A percentile compares a stretch with the other conserved stretches of the same genome.
These are phyloP conservation scores for Cryptocephalus primarius DNA, from an alignment of 2,888 invertebrate genomes.

Conservation along the genomic window DNA sequence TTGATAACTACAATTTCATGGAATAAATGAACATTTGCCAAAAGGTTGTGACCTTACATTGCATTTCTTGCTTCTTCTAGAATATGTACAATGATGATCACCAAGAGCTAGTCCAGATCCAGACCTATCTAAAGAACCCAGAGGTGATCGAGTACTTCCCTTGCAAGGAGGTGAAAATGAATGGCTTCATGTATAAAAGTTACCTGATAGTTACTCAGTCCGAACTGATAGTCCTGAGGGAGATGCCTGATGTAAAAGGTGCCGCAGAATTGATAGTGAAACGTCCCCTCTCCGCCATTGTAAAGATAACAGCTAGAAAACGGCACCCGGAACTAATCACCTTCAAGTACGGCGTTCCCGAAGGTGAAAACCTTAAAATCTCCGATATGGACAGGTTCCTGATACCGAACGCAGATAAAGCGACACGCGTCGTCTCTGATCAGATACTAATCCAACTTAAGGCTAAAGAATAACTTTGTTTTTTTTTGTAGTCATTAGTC, in stretches of 20 bases:
- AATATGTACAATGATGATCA: conserved; percentile 48
- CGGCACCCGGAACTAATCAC: conserved; percentile 92
- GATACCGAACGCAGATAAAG: conserved; percentile 84
- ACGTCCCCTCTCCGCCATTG: conserved; percentile 80
- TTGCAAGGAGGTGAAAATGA: conserved; percentile 86
- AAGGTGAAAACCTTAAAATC: conserved; percentile 68
- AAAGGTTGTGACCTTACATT: too few species aligned
- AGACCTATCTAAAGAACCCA: conserved; percentile 69
- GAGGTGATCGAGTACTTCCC: conserved; percentile 79
- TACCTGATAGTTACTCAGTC: conserved; percentile 76
- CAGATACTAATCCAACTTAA: conserved; percentile 64
- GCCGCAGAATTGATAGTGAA: conserved; percentile 78
- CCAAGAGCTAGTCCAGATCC: conserved; percentile 71
- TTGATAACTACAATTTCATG: too few species aligned
- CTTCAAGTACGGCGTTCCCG: conserved; percentile 85
- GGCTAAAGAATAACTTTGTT: conserved; percentile 23
- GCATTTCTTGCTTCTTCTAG: conserved; percentile 15
- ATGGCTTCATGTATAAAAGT: conserved; percentile 81
- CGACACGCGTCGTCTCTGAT: conserved; percentile 80
- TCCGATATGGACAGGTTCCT: conserved; percentile 87
- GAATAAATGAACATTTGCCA: too few species aligned
- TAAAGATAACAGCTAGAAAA: conserved; percentile 95
- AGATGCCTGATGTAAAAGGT: conserved; percentile 63
- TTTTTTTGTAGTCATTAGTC: too few species aligned
- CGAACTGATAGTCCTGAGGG: conserved; percentile 77